Conservation (phyloP, 2,113 vertebrate species). For the Eulemur rufifrons region DNA sequence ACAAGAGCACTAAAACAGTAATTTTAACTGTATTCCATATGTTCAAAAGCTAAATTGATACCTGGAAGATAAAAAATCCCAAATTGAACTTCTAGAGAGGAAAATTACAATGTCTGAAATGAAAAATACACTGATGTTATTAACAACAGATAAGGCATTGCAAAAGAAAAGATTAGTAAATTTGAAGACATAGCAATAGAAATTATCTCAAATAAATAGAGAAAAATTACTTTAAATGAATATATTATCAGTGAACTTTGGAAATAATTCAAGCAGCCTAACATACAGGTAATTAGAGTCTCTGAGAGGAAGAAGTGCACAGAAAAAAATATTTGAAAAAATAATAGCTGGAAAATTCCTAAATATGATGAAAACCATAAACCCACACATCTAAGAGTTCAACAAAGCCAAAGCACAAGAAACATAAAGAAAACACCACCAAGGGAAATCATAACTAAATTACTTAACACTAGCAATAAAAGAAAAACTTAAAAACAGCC, state of each 20-base stretch:
- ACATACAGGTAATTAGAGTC: neutral
- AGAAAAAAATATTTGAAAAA: neutral
- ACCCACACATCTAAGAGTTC: neutral
- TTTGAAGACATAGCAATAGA: neutral
- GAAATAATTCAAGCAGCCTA: neutral
- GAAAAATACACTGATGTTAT: neutral
- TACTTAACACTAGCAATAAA: neutral
- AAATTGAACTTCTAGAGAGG: neutral
- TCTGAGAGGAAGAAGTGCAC: neutral
- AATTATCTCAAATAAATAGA: neutral
- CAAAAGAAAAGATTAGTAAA: neutral
- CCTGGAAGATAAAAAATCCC: neutral
- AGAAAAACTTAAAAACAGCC: neutral
- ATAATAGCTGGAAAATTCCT: neutral
- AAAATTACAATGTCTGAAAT: conserved; percentile 2
- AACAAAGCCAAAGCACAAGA: neutral
- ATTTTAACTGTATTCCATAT: neutral
- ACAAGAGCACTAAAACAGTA: neutral
- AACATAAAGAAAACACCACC: neutral
- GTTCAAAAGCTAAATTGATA: neutral
- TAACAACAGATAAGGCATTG: neutral
- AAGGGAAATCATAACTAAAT: neutral
- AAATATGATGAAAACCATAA: neutral
- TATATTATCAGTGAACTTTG: neutral
- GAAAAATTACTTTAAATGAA: neutral